Base-by-base conservation (phyloP, 2,797 vertebrate species). In the Cottoperca gobio region DNA sequence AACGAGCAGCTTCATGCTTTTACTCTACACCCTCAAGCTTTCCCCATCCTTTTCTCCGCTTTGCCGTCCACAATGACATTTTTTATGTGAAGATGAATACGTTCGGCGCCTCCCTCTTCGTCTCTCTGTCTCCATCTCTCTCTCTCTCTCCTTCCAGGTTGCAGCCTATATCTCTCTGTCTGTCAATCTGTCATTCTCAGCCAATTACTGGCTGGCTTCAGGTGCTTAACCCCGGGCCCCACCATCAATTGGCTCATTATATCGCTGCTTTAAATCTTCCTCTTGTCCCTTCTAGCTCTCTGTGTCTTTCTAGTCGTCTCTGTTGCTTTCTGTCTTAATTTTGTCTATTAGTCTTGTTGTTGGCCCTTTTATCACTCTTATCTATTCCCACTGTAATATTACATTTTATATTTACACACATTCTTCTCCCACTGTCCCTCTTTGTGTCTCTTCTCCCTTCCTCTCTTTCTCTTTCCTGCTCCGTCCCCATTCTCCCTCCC, bases 131-230 rank as follows among this genome's bases (percentile, higher is more conserved):
- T 48, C 45, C 37, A 5, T 26, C 39, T 69, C 68, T 55, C 64
- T n/a, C n/a, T 24, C 23, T 26, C n/a, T 73, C 35, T 63, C 55
- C 62, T 74, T 62, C 81, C 78, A 82, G 86, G 84, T 83, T 75
- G 24, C 65, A 59, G 66, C 54, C 61, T 54, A 4, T 54, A 76
- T 87, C 68, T 67, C 75, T 76, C 53, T 21, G 54, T 71, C 83
- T 62, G 81, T 84, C 89, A 83, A 78, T 83, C 84, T 65, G 80
- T 75, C 82, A 82, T 83, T 88, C 72, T 86, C 86, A 84, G 81
- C 84, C 90, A 91, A 92, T 92, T 91, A 91, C 75, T 33, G 39
- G n/a, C 76, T 72, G 73, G 61, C 88, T 89, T 66, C 67, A 74
- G 87, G 86, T 89, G 81, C 71, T 89, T 91, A 82, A 91, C 89